Percentiles rank a stretch among this genome's conserved stretches.
phyloP scores from a whole-genome alignment of 2,113 vertebrate genomes.

The Vidua macroura region DNA sequence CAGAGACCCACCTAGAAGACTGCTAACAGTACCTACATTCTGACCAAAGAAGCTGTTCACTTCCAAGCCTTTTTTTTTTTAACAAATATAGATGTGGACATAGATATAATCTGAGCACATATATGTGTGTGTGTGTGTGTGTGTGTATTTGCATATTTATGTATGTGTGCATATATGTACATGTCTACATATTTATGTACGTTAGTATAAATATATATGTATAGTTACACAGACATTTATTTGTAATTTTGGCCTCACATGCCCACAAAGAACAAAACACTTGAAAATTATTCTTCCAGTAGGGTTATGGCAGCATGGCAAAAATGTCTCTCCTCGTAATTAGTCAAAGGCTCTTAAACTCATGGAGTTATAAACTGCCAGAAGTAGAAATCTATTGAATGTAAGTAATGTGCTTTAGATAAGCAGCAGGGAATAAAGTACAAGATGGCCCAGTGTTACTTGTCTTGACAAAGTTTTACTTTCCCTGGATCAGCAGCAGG shows the following conservation, averaged over 20 bases:
- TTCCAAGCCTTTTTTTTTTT: background rate
- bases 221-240: background rate
- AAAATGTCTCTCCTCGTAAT: conserved; percentile 47
- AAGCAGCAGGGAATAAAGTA: conserved; percentile 24
- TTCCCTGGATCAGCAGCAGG: background rate
- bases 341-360: conserved; percentile 46
- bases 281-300: background rate
- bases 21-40: background rate
- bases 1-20: background rate
- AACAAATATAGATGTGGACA: background rate
- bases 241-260: background rate
- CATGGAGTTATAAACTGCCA: conserved; percentile 5
- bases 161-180: background rate
- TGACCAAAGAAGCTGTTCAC: background rate
- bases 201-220: background rate
- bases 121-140: background rate
- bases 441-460: background rate
- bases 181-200: background rate
- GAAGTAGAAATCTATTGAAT: conserved; percentile 35
- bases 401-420: conserved; percentile 26
- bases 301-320: background rate
- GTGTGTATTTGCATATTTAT: too few relatives aligned
- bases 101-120: background rate
- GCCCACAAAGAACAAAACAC: background rate
- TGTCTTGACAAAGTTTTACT: background rate